A percentile compares a stretch with the other conserved stretches of the same genome.
These are phyloP conservation scores for Speoplatyrhinus poulsoni DNA, from an alignment of 2,113 vertebrate species.

Conservation along the genomic window DNA sequence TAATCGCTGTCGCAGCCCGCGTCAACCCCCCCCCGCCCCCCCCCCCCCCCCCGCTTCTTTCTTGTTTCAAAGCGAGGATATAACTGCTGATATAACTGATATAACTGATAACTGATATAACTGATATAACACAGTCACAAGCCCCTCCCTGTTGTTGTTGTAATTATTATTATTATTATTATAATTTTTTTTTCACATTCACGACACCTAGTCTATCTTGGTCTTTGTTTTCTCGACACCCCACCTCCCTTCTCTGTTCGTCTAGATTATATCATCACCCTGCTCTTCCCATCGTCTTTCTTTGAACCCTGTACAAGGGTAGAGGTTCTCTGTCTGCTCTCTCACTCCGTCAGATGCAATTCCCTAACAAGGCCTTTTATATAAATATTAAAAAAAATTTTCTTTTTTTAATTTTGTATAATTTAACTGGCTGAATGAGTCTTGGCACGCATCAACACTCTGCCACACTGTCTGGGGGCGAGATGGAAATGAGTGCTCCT, in stretches of 20 bases:
- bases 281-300: slow-evolving; percentile 3
- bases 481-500: slow-evolving; percentile 32
- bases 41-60: slow-evolving; percentile 4
- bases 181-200: not conserved
- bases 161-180: too few relatives aligned
- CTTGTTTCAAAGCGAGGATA: too few relatives aligned
- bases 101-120: too few relatives aligned
- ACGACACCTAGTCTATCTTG: slow-evolving; percentile 17
- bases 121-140: too few relatives aligned
- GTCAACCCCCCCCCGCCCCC: too few relatives aligned
- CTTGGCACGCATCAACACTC: slow-evolving; percentile 44
- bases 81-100: too few relatives aligned
- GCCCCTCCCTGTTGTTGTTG: not conserved
- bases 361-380: slow-evolving; percentile 43
- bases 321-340: slow-evolving; percentile 43
- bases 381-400: not conserved
- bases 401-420: not conserved
- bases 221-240: slow-evolving; percentile 46
- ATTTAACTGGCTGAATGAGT: slow-evolving; percentile 53
- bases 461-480: slow-evolving; percentile 37
- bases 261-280: not conserved
- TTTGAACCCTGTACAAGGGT: not conserved
- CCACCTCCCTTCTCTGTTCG: slow-evolving; percentile 33
- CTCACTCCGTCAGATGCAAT: slow-evolving; percentile 58
- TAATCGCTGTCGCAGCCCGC: slow-evolving; percentile 22